A percentile compares a stretch with the other conserved stretches of the same genome.
phyloP scores from a whole-genome alignment of 92 coral and sea anemone genomes.

The Siderastrea radians region DNA sequence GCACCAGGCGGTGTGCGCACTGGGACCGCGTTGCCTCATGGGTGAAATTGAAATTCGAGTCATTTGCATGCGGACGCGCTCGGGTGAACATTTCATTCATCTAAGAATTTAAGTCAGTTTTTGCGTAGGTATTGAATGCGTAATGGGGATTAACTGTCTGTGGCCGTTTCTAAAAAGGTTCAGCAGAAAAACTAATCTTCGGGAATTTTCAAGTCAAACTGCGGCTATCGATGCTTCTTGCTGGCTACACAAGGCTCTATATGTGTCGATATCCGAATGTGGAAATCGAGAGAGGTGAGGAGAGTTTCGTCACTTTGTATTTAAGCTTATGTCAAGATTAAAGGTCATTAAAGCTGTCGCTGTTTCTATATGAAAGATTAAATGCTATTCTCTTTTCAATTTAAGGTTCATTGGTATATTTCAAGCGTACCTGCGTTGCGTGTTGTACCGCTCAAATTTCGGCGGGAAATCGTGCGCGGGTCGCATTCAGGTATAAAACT shows the following conservation, averaged over 20 bases:
- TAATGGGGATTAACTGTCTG: slow-evolving; percentile 63
- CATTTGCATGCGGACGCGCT: slow-evolving; percentile 51
- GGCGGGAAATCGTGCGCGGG: background rate
- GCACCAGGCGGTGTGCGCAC: slow-evolving; percentile 44
- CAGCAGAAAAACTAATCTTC: slow-evolving; percentile 22
- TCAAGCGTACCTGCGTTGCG: slow-evolving; percentile 12
- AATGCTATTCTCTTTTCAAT: too few species aligned
- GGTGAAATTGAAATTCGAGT: slow-evolving; percentile 9
- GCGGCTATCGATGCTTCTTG: slow-evolving; percentile 71
- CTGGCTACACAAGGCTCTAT: slow-evolving; percentile 71
- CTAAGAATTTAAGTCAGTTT: background rate
- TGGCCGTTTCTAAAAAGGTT: slow-evolving; percentile 46
- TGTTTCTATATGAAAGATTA: too few species aligned
- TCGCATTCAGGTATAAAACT: too few species aligned
- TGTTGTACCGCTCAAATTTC: background rate
- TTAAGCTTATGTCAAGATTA: too few species aligned
- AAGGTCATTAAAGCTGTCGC: too few species aligned
- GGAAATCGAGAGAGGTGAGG: slow-evolving; percentile 53
- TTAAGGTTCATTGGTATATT: slow-evolving; percentile 28
- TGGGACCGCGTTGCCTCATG: slow-evolving; percentile 49
- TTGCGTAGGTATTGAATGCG: slow-evolving; percentile 8
- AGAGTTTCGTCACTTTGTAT: too few species aligned
- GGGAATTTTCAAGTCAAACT: slow-evolving; percentile 47
- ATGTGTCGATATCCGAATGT: slow-evolving; percentile 32
- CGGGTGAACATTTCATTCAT: slow-evolving; percentile 33